Base-by-base conservation (phyloP, 1,140 invertebrate genomes). In the Scaptomyza montana region DNA sequence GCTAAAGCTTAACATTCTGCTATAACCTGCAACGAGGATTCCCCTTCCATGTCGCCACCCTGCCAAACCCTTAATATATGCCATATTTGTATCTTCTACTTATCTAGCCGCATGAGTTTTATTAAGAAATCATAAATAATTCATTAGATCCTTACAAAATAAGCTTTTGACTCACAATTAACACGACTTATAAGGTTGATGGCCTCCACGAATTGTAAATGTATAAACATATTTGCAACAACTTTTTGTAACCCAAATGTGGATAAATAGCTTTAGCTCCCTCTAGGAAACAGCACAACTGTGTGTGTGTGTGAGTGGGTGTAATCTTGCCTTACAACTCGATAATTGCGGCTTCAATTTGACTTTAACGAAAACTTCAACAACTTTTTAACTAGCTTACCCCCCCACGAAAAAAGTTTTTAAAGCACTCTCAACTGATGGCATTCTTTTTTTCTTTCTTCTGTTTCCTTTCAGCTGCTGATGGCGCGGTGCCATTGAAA, bases 301-400 rank as follows among this genome's bases (percentile, higher is more conserved):
- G 80, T 39, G 55, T 70, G 72, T 33, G 62, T 53, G 57, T 68
- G 47, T 21, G 56, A 25, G 1, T 45, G 43, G 41, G 28, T 10
- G 70, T 55, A 59, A 6, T 61, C 59, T 54, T 69, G 82, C 43
- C 75, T 89, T 78, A 89, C 82, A 87, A 78, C 84, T 89, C 84
- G 84, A 87, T 87, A 84, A 87, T 89, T 82, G 82, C 79, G 82
- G 78, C 84, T 89, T 87, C 79, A 87, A 89, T 74, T 82, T 82
- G 84, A 78, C 79, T 89, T 89, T 84, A 79, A 79, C 69, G 19
- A 46, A 87, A 87, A 78, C 72, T 87, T 87, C 68, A 70, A 70
- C 61, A 87, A 87, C 82, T 87, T 87, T 86, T 82, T 87, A 89
- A 87, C 79, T 89, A 89, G 84, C 82, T 61, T 16, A 36, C 2